Base-by-base conservation (phyloP, 53 echinoderm and acorn worm genomes). In the Temnopleurus reevesii region DNA sequence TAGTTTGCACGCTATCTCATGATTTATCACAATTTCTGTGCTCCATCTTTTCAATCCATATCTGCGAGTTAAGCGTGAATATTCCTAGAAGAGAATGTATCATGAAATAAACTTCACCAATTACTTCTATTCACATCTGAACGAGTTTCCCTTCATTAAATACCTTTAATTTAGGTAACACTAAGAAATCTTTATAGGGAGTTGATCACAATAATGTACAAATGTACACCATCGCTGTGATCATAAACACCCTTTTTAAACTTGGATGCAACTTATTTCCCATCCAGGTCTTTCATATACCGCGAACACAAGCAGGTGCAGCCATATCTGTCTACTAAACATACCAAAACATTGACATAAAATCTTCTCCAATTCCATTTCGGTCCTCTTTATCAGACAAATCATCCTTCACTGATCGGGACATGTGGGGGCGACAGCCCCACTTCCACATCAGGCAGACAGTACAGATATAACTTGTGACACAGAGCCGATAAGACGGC, bases 1-100 rank as follows among this genome's bases (percentile, higher is more conserved):
- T 46, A 80, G 80, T 49, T 29, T 53, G 53, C 80, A 80, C 80
- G 80, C 80, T 17, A 80, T 80, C 80, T 71, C 71, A 38, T 71
- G 38, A 71, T 71, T n/a, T 71, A n/a, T 5, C 8, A 23, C n/a
- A 53, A 12, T 17, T 53, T 53, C 53, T 17, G 17, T 53, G 53
- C 53, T 53, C 10, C 17, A 53, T 53, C 53, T 53, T 53, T 17
- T 17, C n/a, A n/a, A n/a, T n/a, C 53, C 53, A 53, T 53, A 53
- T 53, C 53, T 17, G n/a, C n/a, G n/a, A n/a, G n/a, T n/a, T n/a
- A n/a, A n/a, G n/a, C n/a, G n/a, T n/a, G n/a, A n/a, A n/a, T n/a
- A n/a, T n/a, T n/a, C n/a, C n/a, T n/a, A n/a, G n/a, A n/a, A n/a
- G n/a, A n/a, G n/a, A n/a, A n/a, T n/a, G n/a, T n/a, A n/a, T n/a